Percentiles rank a stretch among this genome's conserved stretches.
Conservation (phyloP, 2,888 invertebrate genomes). For the Perizoma affinitatum region DNA sequence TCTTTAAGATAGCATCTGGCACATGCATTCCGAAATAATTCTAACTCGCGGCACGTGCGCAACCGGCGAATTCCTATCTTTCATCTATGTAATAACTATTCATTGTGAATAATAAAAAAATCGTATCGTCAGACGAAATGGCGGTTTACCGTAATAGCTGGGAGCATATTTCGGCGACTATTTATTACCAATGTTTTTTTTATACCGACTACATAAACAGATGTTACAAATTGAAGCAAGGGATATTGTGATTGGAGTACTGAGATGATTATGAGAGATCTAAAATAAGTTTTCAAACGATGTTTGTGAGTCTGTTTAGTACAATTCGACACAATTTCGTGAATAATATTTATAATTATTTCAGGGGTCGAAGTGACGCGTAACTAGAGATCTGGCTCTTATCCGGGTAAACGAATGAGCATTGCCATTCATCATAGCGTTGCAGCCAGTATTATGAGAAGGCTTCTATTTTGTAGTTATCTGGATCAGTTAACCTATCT, state of each 20-base stretch:
- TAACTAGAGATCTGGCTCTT: too few species aligned
- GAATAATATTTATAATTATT: too few species aligned
- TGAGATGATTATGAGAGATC: too few species aligned
- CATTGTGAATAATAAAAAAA: slow-evolving; percentile 67
- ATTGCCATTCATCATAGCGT: too few species aligned
- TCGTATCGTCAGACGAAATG: slow-evolving; percentile 57
- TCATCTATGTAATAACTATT: slow-evolving; percentile 70
- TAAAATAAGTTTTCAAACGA: too few species aligned
- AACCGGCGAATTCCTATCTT: slow-evolving; percentile 53
- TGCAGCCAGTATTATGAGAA: too few species aligned
- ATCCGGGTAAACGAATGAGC: too few species aligned
- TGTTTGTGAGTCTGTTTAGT: too few species aligned
- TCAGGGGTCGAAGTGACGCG: too few species aligned
- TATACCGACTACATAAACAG: slow-evolving; percentile 35
- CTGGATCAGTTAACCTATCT: too few species aligned
- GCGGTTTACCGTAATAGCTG: slow-evolving; percentile 67
- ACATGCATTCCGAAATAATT: slow-evolving; percentile 62
- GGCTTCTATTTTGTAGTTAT: too few species aligned
- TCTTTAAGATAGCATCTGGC: slow-evolving; percentile 56
- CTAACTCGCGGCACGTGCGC: slow-evolving; percentile 60
- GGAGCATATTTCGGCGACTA: slow-evolving; percentile 59
- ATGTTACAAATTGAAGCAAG: slow-evolving; percentile 9
- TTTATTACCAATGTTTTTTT: slow-evolving; percentile 56
- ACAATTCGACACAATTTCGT: too few species aligned
- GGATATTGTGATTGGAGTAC: slow-evolving; percentile 15